Percentiles rank a stretch among this genome's conserved stretches.
phyloP scores from a whole-genome alignment of 2,113 vertebrate genomes.

The Ondatra zibethicus region DNA sequence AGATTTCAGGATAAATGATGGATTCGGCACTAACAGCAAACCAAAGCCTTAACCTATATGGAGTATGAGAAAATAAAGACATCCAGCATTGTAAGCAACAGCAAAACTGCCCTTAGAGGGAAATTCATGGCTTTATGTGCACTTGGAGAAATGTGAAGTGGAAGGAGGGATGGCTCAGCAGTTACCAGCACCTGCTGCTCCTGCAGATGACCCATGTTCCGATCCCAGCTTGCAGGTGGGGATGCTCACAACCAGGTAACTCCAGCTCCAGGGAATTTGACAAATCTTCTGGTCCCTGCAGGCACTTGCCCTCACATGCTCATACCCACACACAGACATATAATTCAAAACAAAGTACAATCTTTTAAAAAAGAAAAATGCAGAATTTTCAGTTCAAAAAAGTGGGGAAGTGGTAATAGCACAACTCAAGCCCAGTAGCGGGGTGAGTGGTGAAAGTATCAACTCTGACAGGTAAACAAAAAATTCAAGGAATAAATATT shows the following conservation, averaged over 20 bases:
- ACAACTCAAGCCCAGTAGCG: background rate
- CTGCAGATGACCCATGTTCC: background rate
- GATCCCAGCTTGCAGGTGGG: background rate
- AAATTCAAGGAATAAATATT: background rate
- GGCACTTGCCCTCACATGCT: no score
- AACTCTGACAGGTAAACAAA: background rate
- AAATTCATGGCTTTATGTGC: background rate
- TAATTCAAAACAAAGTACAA: no score
- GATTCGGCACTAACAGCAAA: background rate
- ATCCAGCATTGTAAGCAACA: background rate
- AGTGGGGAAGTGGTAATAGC: background rate
- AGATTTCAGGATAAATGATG: background rate
- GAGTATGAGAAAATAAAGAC: background rate
- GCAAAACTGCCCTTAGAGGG: background rate
- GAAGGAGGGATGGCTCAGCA: no score
- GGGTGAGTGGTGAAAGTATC: background rate
- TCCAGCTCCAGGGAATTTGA: background rate
- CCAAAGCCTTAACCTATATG: background rate
- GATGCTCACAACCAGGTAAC: background rate
- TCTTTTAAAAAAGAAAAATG: background rate
- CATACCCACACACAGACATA: background rate
- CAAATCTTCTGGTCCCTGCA: background rate
- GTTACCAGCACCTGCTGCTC: background rate
- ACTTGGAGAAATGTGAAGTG: background rate
- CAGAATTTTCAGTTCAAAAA: background rate